These are phyloP conservation scores for Cynodonichthys magdalenae DNA, from an alignment of 2,797 vertebrate species.

Conservation along the genomic window DNA sequence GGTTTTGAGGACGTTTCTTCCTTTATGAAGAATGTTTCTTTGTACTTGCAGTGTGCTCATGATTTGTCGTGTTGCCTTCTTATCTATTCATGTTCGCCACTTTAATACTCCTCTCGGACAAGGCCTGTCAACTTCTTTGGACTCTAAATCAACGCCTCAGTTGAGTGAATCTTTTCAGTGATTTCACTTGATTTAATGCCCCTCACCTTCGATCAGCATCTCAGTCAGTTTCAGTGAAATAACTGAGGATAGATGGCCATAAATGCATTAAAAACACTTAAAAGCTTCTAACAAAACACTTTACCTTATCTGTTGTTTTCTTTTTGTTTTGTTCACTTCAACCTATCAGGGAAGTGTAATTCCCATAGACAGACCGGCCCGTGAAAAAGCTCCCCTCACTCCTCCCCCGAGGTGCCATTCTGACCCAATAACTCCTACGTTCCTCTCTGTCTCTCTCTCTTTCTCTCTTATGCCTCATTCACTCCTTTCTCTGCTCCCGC, in stretches of 20 bases:
- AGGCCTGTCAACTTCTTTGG: slow-evolving; percentile 48
- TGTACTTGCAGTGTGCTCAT: slow-evolving; percentile 57
- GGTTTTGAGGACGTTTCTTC: slow-evolving; percentile 43
- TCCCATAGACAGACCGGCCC: slow-evolving; percentile 64
- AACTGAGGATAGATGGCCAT: slow-evolving; percentile 54
- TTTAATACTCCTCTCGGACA: slow-evolving; percentile 52
- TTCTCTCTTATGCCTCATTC: slow-evolving; percentile 58
- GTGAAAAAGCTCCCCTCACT: slow-evolving; percentile 64
- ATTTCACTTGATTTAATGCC: slow-evolving; percentile 64
- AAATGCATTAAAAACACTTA: slow-evolving; percentile 42
- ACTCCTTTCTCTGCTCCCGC: slow-evolving; percentile 38
- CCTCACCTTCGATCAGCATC: slow-evolving; percentile 68
- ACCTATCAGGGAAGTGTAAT: slow-evolving; percentile 61
- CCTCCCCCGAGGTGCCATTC: slow-evolving; percentile 70
- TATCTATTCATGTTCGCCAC: slow-evolving; percentile 65
- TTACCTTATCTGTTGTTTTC: slow-evolving; percentile 24
- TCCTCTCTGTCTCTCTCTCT: slow-evolving; percentile 28
- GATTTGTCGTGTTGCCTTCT: slow-evolving; percentile 62
- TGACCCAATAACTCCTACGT: slow-evolving; percentile 79
- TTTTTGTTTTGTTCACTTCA: slow-evolving; percentile 35
- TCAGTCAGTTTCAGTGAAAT: slow-evolving; percentile 40
- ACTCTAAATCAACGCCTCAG: slow-evolving; percentile 51
- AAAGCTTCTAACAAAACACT: slow-evolving; percentile 43
- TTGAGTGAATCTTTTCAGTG: slow-evolving; percentile 55
- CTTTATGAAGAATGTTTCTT: slow-evolving; percentile 47